Conservation (phyloP, 2,113 vertebrate species). For the Sinocyclocheilus anshuiensis region DNA sequence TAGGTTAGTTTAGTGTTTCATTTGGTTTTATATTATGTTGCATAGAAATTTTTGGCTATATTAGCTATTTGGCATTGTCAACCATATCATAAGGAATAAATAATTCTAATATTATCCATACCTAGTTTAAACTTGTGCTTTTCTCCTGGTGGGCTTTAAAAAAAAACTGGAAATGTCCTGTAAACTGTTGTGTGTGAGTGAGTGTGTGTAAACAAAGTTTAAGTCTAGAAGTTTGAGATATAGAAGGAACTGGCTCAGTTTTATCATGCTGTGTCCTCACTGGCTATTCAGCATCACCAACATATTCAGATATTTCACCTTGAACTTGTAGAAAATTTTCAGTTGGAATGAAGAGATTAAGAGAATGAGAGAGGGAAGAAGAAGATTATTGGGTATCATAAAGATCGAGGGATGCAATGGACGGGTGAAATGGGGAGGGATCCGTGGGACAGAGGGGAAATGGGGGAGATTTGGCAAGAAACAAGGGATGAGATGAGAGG, state of each 20-base stretch:
- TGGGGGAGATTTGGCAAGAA: conserved; percentile 42
- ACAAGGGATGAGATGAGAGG: conserved; percentile 38
- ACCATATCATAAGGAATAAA: no score
- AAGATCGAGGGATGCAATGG: conserved; percentile 32
- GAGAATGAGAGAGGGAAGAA: conserved; percentile 26
- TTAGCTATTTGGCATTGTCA: no score
- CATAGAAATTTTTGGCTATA: no score
- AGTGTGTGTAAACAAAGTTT: no score
- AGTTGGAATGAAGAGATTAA: conserved; percentile 10
- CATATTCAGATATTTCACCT: conserved; percentile 14
- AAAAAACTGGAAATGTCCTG: no score
- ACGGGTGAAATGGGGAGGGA: conserved; percentile 27
- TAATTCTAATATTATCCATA: neutral
- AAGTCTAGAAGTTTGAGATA: neutral
- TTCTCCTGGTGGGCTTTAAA: neutral
- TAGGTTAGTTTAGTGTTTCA: no score
- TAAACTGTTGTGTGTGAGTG: no score
- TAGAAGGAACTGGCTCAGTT: neutral
- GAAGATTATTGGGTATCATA: conserved; percentile 32
- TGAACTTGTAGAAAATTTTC: conserved; percentile 29
- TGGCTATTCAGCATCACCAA: conserved; percentile 13
- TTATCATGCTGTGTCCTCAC: conserved; percentile 11
- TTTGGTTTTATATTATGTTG: no score
- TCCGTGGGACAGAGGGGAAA: conserved; percentile 36
- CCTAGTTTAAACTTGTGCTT: neutral